Percentiles rank a stretch among this genome's conserved stretches.
phyloP scores from a whole-genome alignment of 1,140 invertebrate species.

The Ylistrum balloti region DNA sequence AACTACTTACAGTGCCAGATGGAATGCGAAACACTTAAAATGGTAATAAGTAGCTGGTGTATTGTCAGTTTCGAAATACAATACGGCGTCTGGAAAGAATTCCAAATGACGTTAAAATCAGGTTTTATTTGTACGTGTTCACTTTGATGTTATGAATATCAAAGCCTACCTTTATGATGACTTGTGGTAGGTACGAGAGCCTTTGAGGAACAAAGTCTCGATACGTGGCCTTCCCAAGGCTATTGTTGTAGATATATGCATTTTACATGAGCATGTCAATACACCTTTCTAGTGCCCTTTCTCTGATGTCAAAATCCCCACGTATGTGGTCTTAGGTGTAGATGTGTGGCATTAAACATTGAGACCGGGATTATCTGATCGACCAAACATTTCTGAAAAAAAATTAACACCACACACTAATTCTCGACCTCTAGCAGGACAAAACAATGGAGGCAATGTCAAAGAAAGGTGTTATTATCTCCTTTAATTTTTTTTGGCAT shows the following conservation, averaged over 20 bases:
- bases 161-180: not conserved
- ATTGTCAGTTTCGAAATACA: not conserved
- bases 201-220: not conserved
- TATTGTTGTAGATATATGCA: constrained; percentile 14
- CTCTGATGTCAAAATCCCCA: not conserved
- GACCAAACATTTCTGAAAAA: not conserved
- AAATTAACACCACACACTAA: too few relatives aligned
- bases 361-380: not conserved
- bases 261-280: constrained; percentile 18
- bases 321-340: not conserved
- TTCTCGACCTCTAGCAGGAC: too few relatives aligned
- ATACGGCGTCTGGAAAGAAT: not conserved
- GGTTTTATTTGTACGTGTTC: not conserved
- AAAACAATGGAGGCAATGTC: too few relatives aligned
- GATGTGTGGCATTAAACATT: not conserved
- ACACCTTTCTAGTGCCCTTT: not conserved
- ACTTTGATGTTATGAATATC: constrained; percentile 9
- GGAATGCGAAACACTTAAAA: constrained; percentile 1
- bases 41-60: not conserved
- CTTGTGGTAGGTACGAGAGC: not conserved
- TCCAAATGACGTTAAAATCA: not conserved
- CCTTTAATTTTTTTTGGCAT: too few relatives aligned
- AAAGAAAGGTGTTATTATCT: too few relatives aligned
- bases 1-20: not conserved
- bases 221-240: not conserved